A percentile compares a stretch with the other conserved stretches of the same genome.
These are phyloP conservation scores for Tubulanus polymorphus DNA, from an alignment of 2,888 invertebrate genomes.

Conservation along the genomic window DNA sequence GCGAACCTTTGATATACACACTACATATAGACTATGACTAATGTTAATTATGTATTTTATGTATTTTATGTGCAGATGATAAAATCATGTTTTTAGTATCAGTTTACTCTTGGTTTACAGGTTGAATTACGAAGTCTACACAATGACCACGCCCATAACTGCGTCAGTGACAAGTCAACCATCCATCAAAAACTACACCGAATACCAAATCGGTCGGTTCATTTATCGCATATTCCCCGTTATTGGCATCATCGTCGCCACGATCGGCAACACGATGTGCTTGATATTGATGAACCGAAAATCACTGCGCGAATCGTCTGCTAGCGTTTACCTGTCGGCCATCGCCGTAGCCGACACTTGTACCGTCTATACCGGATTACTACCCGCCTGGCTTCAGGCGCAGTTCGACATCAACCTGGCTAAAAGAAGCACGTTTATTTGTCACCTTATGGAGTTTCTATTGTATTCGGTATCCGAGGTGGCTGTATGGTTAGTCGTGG, in stretches of 20 bases:
- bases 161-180: too few species aligned
- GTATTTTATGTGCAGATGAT: too few species aligned
- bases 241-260: slow-evolving; percentile 4
- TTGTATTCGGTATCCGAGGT: slow-evolving; percentile 8
- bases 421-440: slow-evolving; percentile 2
- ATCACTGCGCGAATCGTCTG: slow-evolving; percentile 5
- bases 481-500: slow-evolving; percentile 11
- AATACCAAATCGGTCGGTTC: neutral
- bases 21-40: too few species aligned
- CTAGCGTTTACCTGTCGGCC: slow-evolving; percentile 6
- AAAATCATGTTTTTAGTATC: too few species aligned
- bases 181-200: too few species aligned
- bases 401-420: too few species aligned
- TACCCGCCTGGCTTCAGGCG: slow-evolving; percentile 3
- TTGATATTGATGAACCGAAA: slow-evolving; percentile 8
- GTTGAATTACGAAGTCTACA: too few species aligned
- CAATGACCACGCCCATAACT: too few species aligned
- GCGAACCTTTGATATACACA: too few species aligned
- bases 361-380: slow-evolving; percentile 4
- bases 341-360: slow-evolving; percentile 11
- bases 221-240: slow-evolving; percentile 4
- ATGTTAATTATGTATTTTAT: too few species aligned
- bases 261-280: slow-evolving; percentile 8
- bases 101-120: too few species aligned
- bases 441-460: slow-evolving; percentile 3